Base-by-base conservation (phyloP, 2,113 vertebrate species). In the Phrynosoma blainvillii region DNA sequence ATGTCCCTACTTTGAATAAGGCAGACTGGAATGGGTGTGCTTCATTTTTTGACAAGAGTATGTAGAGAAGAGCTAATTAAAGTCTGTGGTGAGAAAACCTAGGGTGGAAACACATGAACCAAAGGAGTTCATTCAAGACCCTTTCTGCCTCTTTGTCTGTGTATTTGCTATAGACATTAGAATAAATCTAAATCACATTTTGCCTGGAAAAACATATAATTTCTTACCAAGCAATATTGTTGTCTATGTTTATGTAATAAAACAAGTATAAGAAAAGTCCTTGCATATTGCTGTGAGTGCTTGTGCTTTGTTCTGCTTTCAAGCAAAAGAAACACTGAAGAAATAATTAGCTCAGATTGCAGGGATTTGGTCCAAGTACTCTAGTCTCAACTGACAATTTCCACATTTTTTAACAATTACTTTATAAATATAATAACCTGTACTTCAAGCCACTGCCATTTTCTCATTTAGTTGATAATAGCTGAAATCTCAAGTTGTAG, bases 331-430 rank as follows among this genome's bases (percentile, higher is more conserved):
- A 94, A 92, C 87, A 89, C 87, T 89, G 68, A 77, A 90, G 79
- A 84, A 82, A 92, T 91, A 95, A 96, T 95, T 94, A 89, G 85
- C 87, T 93, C 62, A 92, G 90, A 96, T 95, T 95, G 88, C 84
- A 93, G 89, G 81, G 86, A 90, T 88, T 91, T 93, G 90, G 79
- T 95, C 92, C 91, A 95, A 96, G 89, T 3, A 91, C 65, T 92
- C 84, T 79, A 93, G 91, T 89, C 91, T 62, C 81, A 81, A 81
- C 85, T 90, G 76, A 94, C 84, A 93, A 94, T 95, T 94, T 93
- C 90, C 87, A 81, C 90, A 87, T 92, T 94, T 91, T 62, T 88
- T 93, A 89, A 86, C 93, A 30, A 80, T 30, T 81, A 88, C 84
- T 82, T 94, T 89, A 82, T 95, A 92, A 93, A 95, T 94, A 94